phyloP scores from a whole-genome alignment of 2,888 invertebrate species.

The Sinelater perroti region DNA sequence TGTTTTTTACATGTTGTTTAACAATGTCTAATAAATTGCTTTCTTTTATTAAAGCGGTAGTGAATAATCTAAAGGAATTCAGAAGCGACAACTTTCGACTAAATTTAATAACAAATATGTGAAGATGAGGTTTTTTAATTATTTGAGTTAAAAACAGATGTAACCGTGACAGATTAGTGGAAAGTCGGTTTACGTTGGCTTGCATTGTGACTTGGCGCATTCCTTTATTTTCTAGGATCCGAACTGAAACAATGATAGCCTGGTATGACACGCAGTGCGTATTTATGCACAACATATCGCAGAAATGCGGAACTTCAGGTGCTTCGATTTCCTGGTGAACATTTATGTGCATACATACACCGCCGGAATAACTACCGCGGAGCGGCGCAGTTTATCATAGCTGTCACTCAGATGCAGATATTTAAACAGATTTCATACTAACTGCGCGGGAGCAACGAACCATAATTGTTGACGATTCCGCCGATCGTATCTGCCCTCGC shows the following conservation, averaged over 20 bases:
- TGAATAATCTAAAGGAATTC: no score
- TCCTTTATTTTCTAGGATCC: no score
- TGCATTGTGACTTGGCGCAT: no score
- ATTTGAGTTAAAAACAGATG: neutral
- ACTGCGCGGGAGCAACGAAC: conserved; percentile 42
- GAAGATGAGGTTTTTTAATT: neutral
- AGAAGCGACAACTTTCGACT: no score
- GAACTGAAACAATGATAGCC: conserved; percentile 6
- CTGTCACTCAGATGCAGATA: conserved; percentile 41
- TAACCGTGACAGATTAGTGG: no score
- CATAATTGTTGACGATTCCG: conserved; percentile 39
- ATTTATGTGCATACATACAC: conserved; percentile 35
- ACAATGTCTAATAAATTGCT: no score
- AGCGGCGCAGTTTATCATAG: conserved; percentile 39
- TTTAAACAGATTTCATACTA: conserved; percentile 44
- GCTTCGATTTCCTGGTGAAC: conserved; percentile 17
- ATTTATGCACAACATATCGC: conserved; percentile 16
- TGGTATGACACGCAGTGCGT: neutral
- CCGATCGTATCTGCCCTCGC: conserved; percentile 37
- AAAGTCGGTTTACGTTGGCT: no score
- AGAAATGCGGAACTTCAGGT: conserved; percentile 36
- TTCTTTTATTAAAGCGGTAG: no score
- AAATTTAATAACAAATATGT: neutral
- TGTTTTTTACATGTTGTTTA: no score
- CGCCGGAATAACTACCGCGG: conserved; percentile 33